Evolutionary conservation across 2,797 vertebrate species (phyloP).

Genomic region (Schizopygopsis malacanthus): DNA sequence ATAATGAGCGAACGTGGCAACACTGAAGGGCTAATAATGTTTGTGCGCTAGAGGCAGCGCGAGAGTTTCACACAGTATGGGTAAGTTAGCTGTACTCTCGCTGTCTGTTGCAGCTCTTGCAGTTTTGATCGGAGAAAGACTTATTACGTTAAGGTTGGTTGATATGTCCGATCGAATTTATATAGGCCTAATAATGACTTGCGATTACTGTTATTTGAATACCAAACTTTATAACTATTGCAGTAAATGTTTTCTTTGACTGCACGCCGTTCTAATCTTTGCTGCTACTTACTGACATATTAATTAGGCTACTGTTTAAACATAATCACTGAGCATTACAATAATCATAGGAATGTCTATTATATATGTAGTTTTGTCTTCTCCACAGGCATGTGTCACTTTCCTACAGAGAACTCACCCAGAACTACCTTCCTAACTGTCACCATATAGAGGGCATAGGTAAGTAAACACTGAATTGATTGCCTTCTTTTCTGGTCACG

Average conservation of each 20-base stretch:
- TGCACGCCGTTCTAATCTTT: not conserved
- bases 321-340: not conserved
- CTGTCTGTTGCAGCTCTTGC: constrained; percentile 61
- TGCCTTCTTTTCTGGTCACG: not conserved
- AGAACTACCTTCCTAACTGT: constrained; percentile 74
- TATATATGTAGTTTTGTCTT: constrained; percentile 7
- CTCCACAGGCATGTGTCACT: constrained; percentile 64
- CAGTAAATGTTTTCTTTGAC: not conserved
- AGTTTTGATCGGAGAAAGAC: constrained; percentile 63
- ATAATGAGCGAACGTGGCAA: not conserved
- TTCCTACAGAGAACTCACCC: constrained; percentile 64
- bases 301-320: not conserved
- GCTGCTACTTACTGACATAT: not conserved
- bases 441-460: constrained; percentile 69
- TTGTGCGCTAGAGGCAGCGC: not conserved
- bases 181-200: not conserved
- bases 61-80: constrained; percentile 48
- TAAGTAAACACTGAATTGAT: constrained; percentile 50
- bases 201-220: not conserved
- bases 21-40: not conserved
- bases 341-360: not conserved
- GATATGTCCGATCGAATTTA: not conserved
- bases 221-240: not conserved
- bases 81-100: constrained; percentile 45
- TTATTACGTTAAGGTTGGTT: constrained; percentile 68